Base-by-base conservation (phyloP, 1,140 invertebrate species). In the Drosophila hydei region DNA sequence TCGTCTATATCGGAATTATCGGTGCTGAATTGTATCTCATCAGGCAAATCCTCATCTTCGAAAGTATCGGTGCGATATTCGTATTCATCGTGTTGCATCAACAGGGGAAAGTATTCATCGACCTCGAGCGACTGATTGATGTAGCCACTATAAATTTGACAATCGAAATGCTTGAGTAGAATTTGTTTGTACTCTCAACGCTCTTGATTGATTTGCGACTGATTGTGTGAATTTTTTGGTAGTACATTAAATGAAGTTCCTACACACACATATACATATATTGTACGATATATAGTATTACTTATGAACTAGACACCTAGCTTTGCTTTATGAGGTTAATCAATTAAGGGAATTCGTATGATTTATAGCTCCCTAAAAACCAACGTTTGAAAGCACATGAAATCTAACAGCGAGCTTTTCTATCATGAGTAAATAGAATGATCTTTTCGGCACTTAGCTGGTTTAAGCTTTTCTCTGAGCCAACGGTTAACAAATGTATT, bases 71-170 rank as follows among this genome's bases (percentile, higher is more conserved):
- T 80, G 50, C 77, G 83, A 73, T 91, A 91, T 47, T 85, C 89
- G 56, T 71, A 87, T 18, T 77, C 73, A 59, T 89, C 81, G 18
- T 50, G 56, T 21, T 87, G 62, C 64, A 70, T 92, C 91, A 95
- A 91, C 91, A 94, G 94, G 91, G 96, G 96, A 94, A 97, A 97
- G 92, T 97, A 95, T 92, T 97, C 96, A 95, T 97, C 96, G 93
- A 97, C 96, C 93, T 96, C 96, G 94, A 95, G 94, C 94, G 96
- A 96, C 94, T 97, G 96, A 94, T 96, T 95, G 93, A 95, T 94
- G 94, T 97, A 97, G 94, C 96, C 97, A 96, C 90, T 95, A 95
- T 92, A 92, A 91, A 90, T 80, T 75, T 78, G 72, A 83, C 72
- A 83, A 88, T 62, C 75, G 78, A 72, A 87, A 81, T 70, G 60